phyloP scores from a whole-genome alignment of 2,888 invertebrate species.

The Stegophylla sp. region DNA sequence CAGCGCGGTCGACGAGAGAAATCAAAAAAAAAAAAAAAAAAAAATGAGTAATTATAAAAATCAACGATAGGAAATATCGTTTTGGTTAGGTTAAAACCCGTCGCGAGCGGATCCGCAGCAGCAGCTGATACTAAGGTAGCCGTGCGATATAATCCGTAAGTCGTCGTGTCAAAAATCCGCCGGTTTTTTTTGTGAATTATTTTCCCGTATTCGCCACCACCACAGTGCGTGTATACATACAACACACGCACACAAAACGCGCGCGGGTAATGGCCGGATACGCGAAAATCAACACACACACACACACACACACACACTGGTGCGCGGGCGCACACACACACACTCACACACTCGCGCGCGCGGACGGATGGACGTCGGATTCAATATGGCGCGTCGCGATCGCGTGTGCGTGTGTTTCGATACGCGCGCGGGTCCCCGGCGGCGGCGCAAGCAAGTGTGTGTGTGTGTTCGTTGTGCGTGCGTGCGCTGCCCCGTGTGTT shows the following conservation, averaged over 20 bases:
- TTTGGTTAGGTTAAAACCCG: too few species aligned
- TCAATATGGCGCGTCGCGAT: slow-evolving; percentile 56
- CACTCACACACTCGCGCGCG: background rate
- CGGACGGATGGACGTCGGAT: slow-evolving; percentile 28
- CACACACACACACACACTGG: slow-evolving; percentile 22
- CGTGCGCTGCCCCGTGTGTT: slow-evolving; percentile 39
- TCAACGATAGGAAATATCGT: too few species aligned
- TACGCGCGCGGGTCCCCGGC: background rate
- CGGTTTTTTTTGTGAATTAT: background rate
- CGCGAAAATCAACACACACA: slow-evolving; percentile 56
- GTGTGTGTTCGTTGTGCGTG: slow-evolving; percentile 19
- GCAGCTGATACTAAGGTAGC: background rate
- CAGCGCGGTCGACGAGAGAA: too few species aligned
- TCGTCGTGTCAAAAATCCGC: background rate
- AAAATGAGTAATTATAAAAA: too few species aligned
- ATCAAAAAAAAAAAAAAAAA: too few species aligned
- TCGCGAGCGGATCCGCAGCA: slow-evolving; percentile 15
- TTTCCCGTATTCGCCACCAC: background rate
- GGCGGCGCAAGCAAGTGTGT: slow-evolving; percentile 19
- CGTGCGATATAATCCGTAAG: background rate
- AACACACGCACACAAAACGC: slow-evolving; percentile 8
- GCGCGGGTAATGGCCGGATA: slow-evolving; percentile 54
- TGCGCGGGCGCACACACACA: too few species aligned
- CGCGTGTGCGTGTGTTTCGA: slow-evolving; percentile 20
- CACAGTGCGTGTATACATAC: background rate